Evolutionary conservation across 2,113 vertebrate genomes (phyloP).

Genomic region (Corythaixoides concolor): DNA sequence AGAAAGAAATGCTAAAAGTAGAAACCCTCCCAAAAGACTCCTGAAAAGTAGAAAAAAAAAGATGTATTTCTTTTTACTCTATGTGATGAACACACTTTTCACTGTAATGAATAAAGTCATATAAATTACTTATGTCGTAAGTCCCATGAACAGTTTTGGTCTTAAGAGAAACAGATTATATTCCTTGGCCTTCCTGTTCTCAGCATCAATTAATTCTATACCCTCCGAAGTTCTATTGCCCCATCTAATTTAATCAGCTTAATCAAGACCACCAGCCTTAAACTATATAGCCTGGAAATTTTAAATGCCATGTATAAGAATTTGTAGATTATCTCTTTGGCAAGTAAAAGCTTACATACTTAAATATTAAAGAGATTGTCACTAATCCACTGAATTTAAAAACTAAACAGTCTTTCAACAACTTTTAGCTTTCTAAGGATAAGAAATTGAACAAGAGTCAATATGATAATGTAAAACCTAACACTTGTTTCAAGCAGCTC

Average conservation of each 20-base stretch:
- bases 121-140: neutral
- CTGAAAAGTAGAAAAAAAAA: neutral
- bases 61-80: neutral
- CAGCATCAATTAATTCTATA: neutral
- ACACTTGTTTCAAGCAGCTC: constrained; percentile 16
- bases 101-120: neutral
- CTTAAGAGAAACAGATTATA: neutral
- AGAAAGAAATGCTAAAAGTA: too few species aligned
- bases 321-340: neutral
- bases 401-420: constrained; percentile 5
- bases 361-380: constrained; percentile 35
- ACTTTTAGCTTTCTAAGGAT: constrained; percentile 31
- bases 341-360: neutral
- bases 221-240: neutral
- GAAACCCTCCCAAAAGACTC: neutral
- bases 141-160: neutral
- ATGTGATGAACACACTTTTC: neutral
- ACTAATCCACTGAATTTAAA: constrained; percentile 17
- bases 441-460: neutral
- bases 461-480: constrained; percentile 1
- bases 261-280: neutral
- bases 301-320: neutral
- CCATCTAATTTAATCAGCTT: neutral
- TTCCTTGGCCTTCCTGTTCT: neutral
- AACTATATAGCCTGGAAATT: neutral